Evolutionary conservation across 2,113 vertebrate genomes (phyloP), one percentile per base, ranked within the genome.

Genomic region (Lampris incognitus): DNA sequence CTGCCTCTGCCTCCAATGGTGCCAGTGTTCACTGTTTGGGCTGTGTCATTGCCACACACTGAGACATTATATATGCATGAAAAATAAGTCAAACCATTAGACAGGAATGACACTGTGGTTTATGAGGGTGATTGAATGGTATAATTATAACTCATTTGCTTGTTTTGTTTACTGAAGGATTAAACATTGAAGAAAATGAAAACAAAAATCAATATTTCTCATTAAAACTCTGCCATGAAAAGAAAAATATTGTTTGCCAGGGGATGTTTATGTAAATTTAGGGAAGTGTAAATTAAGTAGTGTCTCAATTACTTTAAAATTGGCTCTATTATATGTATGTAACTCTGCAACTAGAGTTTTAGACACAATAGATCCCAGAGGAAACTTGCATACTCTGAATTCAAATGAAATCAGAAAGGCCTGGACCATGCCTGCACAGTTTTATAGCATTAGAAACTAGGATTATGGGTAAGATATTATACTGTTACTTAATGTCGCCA

Each of bases 11-110:
- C 64, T 61, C 48, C 8, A 40, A 46, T 59, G 48, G 67, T 72
- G 54, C 54, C 62, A 68, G 54, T 49, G 50, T 71, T 65, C 24
- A 38, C 39, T 10, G 44, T 69, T 52, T 50, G 13, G 41, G 56
- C 61, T 56, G 48, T 40, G 71, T 72, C 83, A 67, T 66, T 57
- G 2, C 64, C 46, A 1, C 52, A 9, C 52, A 24, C 51, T 39
- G 57, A 68, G 24, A 66, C 13, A 11, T 37, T 46, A 7, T 46
- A 7, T 7, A 7, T 55, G 52, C 0, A n/a, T 11, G 2, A 13
- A n/a, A 5, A 13, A 11, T 13, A 55, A 55, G 13, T n/a, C 24
- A 5, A 55, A 5, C n/a, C 39, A 39, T 4, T 54, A 11, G 11
- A 10, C 11, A 13, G 3, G 51, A 46, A 5, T 46, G 4, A 5